phyloP scores from a whole-genome alignment of 2,888 invertebrate genomes.

The Drosophila parthenogenetica region DNA sequence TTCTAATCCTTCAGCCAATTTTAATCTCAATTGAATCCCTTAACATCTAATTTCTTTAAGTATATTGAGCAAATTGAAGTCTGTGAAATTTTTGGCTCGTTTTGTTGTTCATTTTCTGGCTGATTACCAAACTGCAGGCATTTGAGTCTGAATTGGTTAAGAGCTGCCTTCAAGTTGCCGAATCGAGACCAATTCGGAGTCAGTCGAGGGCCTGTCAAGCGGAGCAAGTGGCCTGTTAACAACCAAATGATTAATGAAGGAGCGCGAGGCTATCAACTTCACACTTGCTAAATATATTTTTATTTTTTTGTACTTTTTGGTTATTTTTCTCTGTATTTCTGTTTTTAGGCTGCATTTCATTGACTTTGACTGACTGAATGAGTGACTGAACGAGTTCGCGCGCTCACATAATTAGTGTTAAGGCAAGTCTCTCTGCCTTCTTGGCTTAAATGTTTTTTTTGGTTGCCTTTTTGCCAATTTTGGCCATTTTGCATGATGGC shows the following conservation, averaged over 20 bases:
- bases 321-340: not conserved
- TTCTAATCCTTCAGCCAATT: too few relatives aligned
- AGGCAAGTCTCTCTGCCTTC: constrained; percentile 20
- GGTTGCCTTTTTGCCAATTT: constrained; percentile 53
- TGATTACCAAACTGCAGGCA: constrained; percentile 49
- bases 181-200: constrained; percentile 34
- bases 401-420: constrained; percentile 67
- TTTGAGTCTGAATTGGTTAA: constrained; percentile 35
- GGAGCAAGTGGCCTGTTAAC: constrained; percentile 74
- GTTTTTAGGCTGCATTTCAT: constrained; percentile 63
- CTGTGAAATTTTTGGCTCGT: constrained; percentile 12
- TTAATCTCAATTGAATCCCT: not conserved
- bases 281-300: constrained; percentile 76
- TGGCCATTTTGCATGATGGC: constrained; percentile 78
- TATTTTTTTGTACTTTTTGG: constrained; percentile 27
- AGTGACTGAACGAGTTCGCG: constrained; percentile 29
- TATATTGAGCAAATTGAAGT: constrained; percentile 1
- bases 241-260: constrained; percentile 76
- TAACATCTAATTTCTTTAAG: not conserved
- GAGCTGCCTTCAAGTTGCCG: constrained; percentile 48
- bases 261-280: constrained; percentile 72
- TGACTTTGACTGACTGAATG: constrained; percentile 57
- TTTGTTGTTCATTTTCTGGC: constrained; percentile 12
- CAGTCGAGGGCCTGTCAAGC: constrained; percentile 61
- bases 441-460: constrained; percentile 48